These are phyloP conservation scores for Apocrypta bakeri DNA, from an alignment of 1,140 invertebrate genomes.

Conservation along the genomic window DNA sequence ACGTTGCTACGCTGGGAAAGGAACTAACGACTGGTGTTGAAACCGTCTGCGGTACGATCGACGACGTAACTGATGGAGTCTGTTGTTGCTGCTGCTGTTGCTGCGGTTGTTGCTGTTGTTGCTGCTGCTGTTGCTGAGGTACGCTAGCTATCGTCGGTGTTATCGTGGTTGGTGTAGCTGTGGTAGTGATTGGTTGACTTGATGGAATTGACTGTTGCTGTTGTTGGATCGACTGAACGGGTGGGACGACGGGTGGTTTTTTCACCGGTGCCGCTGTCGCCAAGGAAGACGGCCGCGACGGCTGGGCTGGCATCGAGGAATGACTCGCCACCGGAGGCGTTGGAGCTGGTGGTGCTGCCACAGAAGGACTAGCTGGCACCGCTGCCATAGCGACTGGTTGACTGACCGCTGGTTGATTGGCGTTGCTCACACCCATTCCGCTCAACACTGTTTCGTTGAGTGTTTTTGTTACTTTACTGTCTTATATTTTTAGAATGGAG, in stretches of 20 bases:
- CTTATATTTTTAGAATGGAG: background rate
- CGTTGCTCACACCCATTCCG: conserved; percentile 23
- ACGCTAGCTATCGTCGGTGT: conserved; percentile 63
- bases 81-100: conserved; percentile 30
- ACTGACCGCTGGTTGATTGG: background rate
- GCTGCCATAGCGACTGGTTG: conserved; percentile 46
- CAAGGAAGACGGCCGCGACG: conserved; percentile 69
- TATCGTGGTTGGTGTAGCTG: conserved; percentile 66
- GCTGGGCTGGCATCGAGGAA: conserved; percentile 72
- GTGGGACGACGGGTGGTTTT: conserved; percentile 65
- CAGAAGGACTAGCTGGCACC: conserved; percentile 55
- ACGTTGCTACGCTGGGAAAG: conserved; percentile 64
- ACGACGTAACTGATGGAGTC: conserved; percentile 62
- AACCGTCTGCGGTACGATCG: conserved; percentile 63
- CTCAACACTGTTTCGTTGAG: conserved; percentile 33
- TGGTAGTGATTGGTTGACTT: conserved; percentile 18
- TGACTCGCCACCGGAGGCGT: conserved; percentile 70
- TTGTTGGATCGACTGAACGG: conserved; percentile 61
- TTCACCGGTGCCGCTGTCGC: conserved; percentile 70
- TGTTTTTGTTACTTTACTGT: conserved; percentile 19
- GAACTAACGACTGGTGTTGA: conserved; percentile 63
- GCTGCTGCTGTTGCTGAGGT: conserved; percentile 63
- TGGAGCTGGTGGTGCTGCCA: conserved; percentile 59
- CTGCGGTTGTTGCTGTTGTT: conserved; percentile 59
- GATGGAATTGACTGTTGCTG: conserved; percentile 32